phyloP scores from a whole-genome alignment of 2,113 vertebrate species.

The Bucco capensis region DNA sequence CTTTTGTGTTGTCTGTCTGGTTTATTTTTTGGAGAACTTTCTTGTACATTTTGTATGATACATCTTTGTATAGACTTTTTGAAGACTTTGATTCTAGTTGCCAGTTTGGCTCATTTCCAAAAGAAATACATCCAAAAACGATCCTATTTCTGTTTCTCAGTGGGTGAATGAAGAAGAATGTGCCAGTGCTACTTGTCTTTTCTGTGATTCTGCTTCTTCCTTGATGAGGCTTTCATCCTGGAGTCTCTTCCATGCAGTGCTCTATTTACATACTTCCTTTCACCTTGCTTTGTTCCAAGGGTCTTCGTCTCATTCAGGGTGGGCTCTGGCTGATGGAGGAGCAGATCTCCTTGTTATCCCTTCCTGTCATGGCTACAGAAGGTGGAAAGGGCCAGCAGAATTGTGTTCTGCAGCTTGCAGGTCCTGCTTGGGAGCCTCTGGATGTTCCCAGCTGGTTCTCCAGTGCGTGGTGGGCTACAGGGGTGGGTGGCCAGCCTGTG shows the following conservation, averaged over 20 bases:
- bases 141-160: slow-evolving; percentile 51
- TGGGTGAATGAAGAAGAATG: slow-evolving; percentile 31
- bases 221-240: neutral
- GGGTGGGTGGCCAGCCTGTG: accelerated
- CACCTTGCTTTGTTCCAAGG: neutral
- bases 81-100: slow-evolving; percentile 80
- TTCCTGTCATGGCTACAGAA: accelerated
- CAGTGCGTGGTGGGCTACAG: neutral
- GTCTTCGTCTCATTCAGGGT: neutral
- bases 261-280: accelerated
- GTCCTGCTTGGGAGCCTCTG: neutral
- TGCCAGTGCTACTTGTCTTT: neutral
- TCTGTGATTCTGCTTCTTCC: slow-evolving; percentile 24
- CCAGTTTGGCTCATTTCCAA: slow-evolving; percentile 77
- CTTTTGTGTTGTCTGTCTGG: slow-evolving; percentile 60
- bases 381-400: too few species aligned
- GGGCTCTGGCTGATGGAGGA: accelerated
- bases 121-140: slow-evolving; percentile 76
- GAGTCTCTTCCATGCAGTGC: accelerated
- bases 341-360: neutral
- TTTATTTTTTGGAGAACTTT: slow-evolving; percentile 66
- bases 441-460: neutral
- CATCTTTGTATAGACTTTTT: slow-evolving; percentile 83
- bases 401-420: neutral
- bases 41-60: slow-evolving; percentile 82